Conservation (phyloP, 2,113 vertebrate genomes). For the Grus americana region DNA sequence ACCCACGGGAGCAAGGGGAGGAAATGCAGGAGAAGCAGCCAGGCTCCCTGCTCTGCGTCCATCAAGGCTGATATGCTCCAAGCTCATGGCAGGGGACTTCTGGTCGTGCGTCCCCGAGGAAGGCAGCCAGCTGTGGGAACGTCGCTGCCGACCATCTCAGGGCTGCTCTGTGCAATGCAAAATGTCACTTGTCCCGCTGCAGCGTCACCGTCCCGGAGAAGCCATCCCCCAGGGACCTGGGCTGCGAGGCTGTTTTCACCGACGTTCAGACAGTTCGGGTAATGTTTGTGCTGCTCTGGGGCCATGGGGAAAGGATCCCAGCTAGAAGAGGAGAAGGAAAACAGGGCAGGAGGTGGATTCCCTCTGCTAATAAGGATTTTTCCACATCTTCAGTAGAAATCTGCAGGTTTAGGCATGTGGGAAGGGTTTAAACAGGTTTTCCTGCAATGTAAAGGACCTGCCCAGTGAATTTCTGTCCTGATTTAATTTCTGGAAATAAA, state of each 20-base stretch:
- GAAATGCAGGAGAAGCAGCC: not conserved
- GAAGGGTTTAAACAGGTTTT: not conserved
- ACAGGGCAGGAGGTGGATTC: not conserved
- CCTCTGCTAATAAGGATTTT: not conserved
- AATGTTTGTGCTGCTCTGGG: not conserved
- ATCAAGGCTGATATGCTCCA: accelerated
- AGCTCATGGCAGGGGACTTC: not conserved
- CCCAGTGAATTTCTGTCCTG: not conserved
- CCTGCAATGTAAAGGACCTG: not conserved
- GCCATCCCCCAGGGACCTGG: not conserved
- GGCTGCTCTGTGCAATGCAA: not conserved
- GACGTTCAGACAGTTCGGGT: accelerated
- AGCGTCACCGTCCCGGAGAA: not conserved
- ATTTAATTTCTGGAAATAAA: not conserved
- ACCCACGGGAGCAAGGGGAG: accelerated
- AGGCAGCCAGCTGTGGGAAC: constrained; percentile 32
- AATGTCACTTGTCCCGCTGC: not conserved
- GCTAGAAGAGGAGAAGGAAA: not conserved
- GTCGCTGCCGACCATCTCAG: accelerated
- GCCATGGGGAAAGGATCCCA: not conserved
- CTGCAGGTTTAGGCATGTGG: not conserved
- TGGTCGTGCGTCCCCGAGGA: not conserved
- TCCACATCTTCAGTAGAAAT: not conserved
- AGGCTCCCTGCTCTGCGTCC: not conserved
- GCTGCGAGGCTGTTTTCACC: not conserved